Evolutionary conservation across 1,140 invertebrate genomes (phyloP), one percentile per base, ranked within the genome.

Genomic region (Mamestra configurata): DNA sequence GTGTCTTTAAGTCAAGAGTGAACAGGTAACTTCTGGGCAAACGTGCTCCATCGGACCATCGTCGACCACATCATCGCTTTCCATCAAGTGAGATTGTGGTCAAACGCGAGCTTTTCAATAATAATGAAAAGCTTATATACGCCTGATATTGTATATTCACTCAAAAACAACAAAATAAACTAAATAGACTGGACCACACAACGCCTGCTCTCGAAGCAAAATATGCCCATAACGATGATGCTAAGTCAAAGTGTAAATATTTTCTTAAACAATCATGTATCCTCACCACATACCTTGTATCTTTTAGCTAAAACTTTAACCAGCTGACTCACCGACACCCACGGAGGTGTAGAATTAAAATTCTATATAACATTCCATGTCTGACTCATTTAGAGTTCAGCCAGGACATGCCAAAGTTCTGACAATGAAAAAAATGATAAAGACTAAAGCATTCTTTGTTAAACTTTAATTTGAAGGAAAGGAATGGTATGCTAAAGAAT

Each of bases 281-380:
- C 59, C 57, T 64, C 18, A 8, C 35, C 10, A 18, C 24, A 3
- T 13, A 24, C 7, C 20, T 24, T 10, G 53, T 55, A 64, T 64
- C 55, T 31, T 64, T 64, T 64, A 64, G 18, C 59, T 64, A 68
- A 61, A 61, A 31, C 57, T 35, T 24, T n/a, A 68, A 46, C 2
- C 15, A 15, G n/a, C 11, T 55, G 70, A 55, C 27, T 55, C 51
- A 55, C 6, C 31, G n/a, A 53, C 46, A 72, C 70, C 70, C 51
- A 55, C 27, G 22, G 37, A 43, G 24, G 20, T 20, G 31, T 13
- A 55, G 27, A 72, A 72, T 72, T 72, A 72, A 72, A 55, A 72
- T 72, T 72, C 46, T 72, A 72, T 55, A 55, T 7, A 55, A 72
- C 11, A 55, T 53, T 55, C 31, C 6, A 11, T 46, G 5, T 0